Base-by-base conservation (phyloP, 2,888 invertebrate species). In the Philereme transversata region DNA sequence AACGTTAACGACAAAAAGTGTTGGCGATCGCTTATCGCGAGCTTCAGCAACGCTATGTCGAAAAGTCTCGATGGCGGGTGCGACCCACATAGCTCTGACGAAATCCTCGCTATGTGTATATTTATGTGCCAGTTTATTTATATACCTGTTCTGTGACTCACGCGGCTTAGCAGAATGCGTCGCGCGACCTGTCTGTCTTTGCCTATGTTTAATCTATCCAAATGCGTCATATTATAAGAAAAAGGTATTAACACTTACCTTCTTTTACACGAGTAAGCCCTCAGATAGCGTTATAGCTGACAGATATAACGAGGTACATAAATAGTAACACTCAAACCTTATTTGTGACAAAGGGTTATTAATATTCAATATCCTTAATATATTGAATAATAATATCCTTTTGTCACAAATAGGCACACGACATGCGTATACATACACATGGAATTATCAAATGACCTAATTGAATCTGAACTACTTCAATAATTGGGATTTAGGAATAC, bases 71-170 rank as follows among this genome's bases (percentile, higher is more conserved):
- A 81, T 72, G 75, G 68, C 74, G 78, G 77, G 74, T 77, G 77
- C 73, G 80, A 84, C 86, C 86, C 75, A 87, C 85, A 83, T 85
- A 71, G 74, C 73, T 66, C 76, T 85, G 81, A 81, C 81, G 84
- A 85, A 86, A 85, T 78, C 77, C 74, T 74, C 70, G 63, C 73
- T 76, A 74, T 80, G 73, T 75, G 73, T 75, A 72, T 76, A 71
- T 76, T 70, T 73, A 72, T 73, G 72, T 72, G 62, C 70, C 66
- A 72, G 67, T 61, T 76, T 76, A 71, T 73, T 74, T 75, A 71
- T 72, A 69, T 72, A 71, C 62, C 65, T 54, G 68, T 65, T 71
- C 57, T 71, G 60, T 79, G 76, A 77, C 68, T 81, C 76, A 79
- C 60, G 46, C 46, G 50, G 43, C 53, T 54, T 46, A 68, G 44